Base-by-base conservation (phyloP, 2,888 invertebrate genomes). In the Notodonta dromedarius region DNA sequence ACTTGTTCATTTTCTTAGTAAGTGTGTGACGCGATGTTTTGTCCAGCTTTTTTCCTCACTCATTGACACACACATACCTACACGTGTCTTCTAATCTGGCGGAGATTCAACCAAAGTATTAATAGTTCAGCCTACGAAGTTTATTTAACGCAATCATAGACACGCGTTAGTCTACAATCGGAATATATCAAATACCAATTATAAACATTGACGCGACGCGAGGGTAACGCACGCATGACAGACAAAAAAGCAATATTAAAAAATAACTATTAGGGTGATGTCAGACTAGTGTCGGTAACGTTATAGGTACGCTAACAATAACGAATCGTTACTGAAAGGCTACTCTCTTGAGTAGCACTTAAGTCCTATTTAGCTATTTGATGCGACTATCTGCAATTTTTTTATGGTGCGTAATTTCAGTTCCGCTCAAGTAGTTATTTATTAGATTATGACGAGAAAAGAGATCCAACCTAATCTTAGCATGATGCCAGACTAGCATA, bases 201-300 rank as follows among this genome's bases (percentile, higher is more conserved):
- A 66, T 61, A 71, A 68, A 71, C 65, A 65, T 58, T 63, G 69
- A 67, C 39, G 64, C 66, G 69, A 68, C 32, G 64, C 66, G 87
- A 78, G 90, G 87, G 88, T 91, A 91, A 91, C 81, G 89, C 87
- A 89, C 92, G 90, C 82, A 73, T 76, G 66, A 75, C 65, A 80
- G 79, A 86, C 90, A 91, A 90, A 90, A 54, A 54, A 89, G 77
- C 73, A 74, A 78, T 76, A 76, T 65, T 65, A 66, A 80, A 86
- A 91, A 89, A 89, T 87, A 83, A 77, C 76, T 69, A 72, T 77
- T 56, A 61, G 74, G 74, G 77, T 46, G 13, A 13, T 4, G 46
- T 5, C 46, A 46, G 46, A 46, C 46, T 46, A 46, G 46, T 5
- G 13, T 46, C n/a, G 46, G 5, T 68, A 66, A 48, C 44, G 42